phyloP scores from a whole-genome alignment of 2,888 invertebrate species.

The Andrena haemorrhoa region DNA sequence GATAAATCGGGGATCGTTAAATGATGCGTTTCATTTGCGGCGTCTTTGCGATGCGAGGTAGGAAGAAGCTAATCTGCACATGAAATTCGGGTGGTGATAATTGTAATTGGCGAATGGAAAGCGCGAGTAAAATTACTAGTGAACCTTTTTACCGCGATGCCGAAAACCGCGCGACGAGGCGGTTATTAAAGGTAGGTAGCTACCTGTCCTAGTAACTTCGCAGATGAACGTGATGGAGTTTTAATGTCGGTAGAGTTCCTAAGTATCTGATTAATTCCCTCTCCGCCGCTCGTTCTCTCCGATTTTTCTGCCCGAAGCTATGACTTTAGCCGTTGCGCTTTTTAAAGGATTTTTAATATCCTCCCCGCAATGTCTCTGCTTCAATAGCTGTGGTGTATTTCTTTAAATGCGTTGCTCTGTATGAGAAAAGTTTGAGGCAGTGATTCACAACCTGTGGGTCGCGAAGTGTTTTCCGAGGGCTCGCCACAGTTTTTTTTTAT shows the following conservation, averaged over 20 bases:
- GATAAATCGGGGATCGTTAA: background rate
- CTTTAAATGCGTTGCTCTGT: background rate
- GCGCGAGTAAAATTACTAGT: constrained; percentile 13
- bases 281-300: background rate
- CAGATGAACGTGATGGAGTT: constrained; percentile 37
- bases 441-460: no score
- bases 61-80: background rate
- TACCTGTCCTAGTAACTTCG: constrained; percentile 33
- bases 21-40: no score
- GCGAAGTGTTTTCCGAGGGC: no score
- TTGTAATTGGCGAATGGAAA: background rate
- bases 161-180: background rate
- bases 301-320: constrained; percentile 14
- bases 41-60: background rate
- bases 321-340: background rate
- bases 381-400: background rate
- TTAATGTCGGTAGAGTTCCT: constrained; percentile 48
- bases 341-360: constrained; percentile 12
- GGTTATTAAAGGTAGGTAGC: constrained; percentile 36
- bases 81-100: no score
- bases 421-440: no score
- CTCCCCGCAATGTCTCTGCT: background rate
- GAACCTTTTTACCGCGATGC: background rate
- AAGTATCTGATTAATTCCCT: constrained; percentile 52
- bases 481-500: no score